phyloP scores from a whole-genome alignment of 2,797 vertebrate species.

The Pseudotriccus pelzelni region DNA sequence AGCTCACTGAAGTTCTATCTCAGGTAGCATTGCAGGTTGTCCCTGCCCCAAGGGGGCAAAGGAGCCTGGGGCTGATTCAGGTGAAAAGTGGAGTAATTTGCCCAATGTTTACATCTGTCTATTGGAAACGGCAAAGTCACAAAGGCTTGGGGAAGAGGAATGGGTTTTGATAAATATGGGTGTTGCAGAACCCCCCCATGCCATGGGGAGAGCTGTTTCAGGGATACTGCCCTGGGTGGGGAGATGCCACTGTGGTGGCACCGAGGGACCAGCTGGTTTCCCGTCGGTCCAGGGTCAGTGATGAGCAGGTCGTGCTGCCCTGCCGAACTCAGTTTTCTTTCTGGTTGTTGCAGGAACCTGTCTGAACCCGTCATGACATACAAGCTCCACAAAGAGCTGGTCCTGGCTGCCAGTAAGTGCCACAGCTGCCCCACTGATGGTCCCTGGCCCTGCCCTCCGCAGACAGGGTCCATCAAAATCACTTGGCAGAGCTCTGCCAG shows the following conservation, averaged over 20 bases:
- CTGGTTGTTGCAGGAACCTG: slow-evolving; percentile 85
- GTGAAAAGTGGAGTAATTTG: neutral
- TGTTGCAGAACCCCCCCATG: neutral
- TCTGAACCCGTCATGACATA: slow-evolving; percentile 98
- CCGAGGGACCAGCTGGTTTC: neutral
- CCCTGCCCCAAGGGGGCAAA: fast-evolving
- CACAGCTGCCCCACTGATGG: neutral
- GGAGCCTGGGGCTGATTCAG: neutral
- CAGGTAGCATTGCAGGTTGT: slow-evolving; percentile 76
- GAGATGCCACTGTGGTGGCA: neutral
- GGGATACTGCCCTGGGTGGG: fast-evolving
- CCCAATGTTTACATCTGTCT: neutral
- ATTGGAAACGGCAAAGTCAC: neutral
- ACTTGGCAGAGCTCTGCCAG: neutral
- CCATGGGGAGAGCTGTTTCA: neutral
- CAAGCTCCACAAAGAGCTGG: slow-evolving; percentile 89
- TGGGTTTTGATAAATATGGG: neutral
- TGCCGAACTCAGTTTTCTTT: neutral
- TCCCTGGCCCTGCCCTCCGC: neutral
- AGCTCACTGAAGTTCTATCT: slow-evolving; percentile 98
- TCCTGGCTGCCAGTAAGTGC: slow-evolving; percentile 94
- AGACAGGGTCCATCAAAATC: neutral
- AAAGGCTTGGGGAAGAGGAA: neutral
- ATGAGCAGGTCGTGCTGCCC: neutral
- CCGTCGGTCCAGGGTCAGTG: fast-evolving